These are phyloP conservation scores for Eulemur albifrons DNA, from an alignment of 2,797 vertebrate genomes.

Conservation along the genomic window DNA sequence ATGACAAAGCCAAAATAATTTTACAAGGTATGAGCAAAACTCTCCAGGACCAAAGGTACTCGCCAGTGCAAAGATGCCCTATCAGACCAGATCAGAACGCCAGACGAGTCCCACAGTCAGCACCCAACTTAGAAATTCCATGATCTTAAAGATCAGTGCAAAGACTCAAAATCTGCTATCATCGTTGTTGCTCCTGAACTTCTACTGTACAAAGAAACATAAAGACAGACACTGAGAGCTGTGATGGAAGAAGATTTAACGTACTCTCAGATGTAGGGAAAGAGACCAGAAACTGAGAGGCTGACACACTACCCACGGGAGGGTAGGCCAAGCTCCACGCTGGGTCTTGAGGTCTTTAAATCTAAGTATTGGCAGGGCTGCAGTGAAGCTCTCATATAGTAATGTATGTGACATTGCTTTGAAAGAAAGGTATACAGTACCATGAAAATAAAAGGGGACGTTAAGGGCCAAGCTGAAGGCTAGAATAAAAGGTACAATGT, in stretches of 20 bases:
- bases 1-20: neutral
- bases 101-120: rapidly evolving
- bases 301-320: rapidly evolving
- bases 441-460: neutral
- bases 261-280: rapidly evolving
- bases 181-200: neutral
- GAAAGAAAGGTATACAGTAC: neutral
- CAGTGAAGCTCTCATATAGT: rapidly evolving
- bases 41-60: neutral
- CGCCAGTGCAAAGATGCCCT: neutral
- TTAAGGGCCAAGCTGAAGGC: neutral
- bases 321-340: rapidly evolving
- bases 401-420: neutral
- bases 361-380: neutral
- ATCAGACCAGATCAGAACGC: rapidly evolving
- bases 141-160: neutral
- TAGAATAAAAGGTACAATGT: neutral
- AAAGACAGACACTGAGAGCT: rapidly evolving
- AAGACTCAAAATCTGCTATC: neutral
- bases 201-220: neutral
- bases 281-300: neutral
- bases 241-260: rapidly evolving
- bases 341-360: no score
- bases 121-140: neutral
- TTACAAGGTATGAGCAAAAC: neutral